A percentile compares a stretch with the other conserved stretches of the same genome.
These are phyloP conservation scores for Sapajus apella DNA, from an alignment of 2,113 vertebrate species.

Conservation along the genomic window DNA sequence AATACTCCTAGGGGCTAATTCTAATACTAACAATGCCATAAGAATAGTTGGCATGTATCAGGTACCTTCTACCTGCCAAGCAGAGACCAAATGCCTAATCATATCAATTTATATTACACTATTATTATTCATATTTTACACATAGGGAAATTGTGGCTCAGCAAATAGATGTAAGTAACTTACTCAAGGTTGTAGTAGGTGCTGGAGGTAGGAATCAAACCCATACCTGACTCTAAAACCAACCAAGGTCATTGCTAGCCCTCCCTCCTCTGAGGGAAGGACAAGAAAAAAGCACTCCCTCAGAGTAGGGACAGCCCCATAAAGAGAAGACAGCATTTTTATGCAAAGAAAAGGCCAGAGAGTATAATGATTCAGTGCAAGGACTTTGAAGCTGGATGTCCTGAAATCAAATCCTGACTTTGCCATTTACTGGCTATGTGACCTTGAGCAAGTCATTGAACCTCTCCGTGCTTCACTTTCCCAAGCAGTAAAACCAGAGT, in stretches of 20 bases:
- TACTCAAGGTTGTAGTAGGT: background rate
- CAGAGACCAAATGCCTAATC: background rate
- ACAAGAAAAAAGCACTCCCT: background rate
- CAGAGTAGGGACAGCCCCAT: background rate
- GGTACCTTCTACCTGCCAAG: background rate
- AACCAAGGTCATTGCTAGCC: background rate
- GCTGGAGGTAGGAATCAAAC: background rate
- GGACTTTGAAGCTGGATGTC: background rate
- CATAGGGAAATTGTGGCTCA: background rate
- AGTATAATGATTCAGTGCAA: background rate
- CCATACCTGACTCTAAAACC: background rate
- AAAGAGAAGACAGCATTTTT: background rate
- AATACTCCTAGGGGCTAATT: background rate
- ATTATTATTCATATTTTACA: background rate
- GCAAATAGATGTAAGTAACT: background rate
- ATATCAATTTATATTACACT: background rate
- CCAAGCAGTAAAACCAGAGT: background rate
- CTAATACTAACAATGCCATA: background rate
- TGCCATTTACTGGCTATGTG: background rate
- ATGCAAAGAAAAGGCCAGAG: background rate
- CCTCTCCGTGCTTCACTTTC: background rate
- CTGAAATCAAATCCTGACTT: slow-evolving; percentile 5
- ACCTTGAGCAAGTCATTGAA: background rate
- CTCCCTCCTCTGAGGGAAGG: background rate
- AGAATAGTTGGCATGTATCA: background rate